Percentiles rank a stretch among this genome's conserved stretches.
phyloP scores from a whole-genome alignment of 2,888 invertebrate genomes.

The Branchipolynoe longqiensis region DNA sequence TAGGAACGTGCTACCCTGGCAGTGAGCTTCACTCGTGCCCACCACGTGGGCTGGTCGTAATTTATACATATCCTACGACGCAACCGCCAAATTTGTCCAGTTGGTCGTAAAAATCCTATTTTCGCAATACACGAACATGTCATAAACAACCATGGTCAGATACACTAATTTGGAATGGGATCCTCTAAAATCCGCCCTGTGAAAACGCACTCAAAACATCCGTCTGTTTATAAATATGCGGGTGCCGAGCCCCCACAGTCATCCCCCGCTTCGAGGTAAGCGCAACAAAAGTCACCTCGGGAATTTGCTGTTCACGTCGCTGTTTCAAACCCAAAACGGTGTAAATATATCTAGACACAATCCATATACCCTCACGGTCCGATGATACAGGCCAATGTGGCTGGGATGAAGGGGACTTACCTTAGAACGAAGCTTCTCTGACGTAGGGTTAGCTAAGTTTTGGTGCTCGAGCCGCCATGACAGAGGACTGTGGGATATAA shows the following conservation, averaged over 20 bases:
- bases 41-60: conserved; percentile 33
- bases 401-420: not conserved
- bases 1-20: not conserved
- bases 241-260: not conserved
- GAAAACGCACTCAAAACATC: not conserved
- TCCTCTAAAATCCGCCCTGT: not conserved
- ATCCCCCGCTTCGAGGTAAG: not conserved
- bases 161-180: not conserved
- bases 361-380: not conserved
- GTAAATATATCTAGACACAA: not conserved
- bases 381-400: too few species aligned
- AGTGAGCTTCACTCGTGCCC: conserved; percentile 12
- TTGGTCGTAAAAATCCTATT: not conserved
- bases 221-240: conserved; percentile 33
- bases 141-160: not conserved
- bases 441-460: conserved; percentile 13
- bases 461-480: conserved; percentile 44
- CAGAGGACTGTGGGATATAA: conserved; percentile 5
- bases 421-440: conserved; percentile 32
- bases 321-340: not conserved
- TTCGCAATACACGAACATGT: not conserved
- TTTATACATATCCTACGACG: conserved; percentile 16
- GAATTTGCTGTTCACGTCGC: conserved; percentile 1
- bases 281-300: not conserved
- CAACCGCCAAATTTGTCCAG: conserved; percentile 25